Percentiles rank a stretch among this genome's conserved stretches.
Evolutionary conservation across 2,888 invertebrate species (phyloP).

Genomic region (Zaprionus obscuricornis): DNA sequence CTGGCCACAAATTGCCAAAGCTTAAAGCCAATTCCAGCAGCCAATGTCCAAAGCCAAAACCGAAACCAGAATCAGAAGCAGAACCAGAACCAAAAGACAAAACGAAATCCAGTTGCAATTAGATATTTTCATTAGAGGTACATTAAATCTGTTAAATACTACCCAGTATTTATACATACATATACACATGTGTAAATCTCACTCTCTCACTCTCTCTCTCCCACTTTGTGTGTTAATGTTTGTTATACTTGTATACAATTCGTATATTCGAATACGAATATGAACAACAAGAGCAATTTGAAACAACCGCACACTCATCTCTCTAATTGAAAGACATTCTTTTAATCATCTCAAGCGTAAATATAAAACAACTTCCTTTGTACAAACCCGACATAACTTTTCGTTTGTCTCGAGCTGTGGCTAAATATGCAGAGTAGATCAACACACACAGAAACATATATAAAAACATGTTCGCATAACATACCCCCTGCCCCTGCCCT

Average conservation of each 20-base stretch:
- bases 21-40: too few relatives aligned
- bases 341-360: slow-evolving; percentile 63
- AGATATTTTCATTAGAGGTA: slow-evolving; percentile 65
- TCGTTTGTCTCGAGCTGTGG: slow-evolving; percentile 53
- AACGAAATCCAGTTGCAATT: slow-evolving; percentile 71
- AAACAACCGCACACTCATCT: slow-evolving; percentile 46
- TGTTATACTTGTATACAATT: too few relatives aligned
- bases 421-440: slow-evolving; percentile 49
- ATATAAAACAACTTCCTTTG: slow-evolving; percentile 76
- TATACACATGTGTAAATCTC: too few relatives aligned
- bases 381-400: slow-evolving; percentile 58
- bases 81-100: slow-evolving; percentile 19
- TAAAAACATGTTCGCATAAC: slow-evolving; percentile 23
- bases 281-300: slow-evolving; percentile 32
- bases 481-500: not conserved
- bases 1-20: slow-evolving; percentile 52
- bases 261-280: too few relatives aligned
- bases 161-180: too few relatives aligned
- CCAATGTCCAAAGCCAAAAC: not conserved
- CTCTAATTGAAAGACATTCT: slow-evolving; percentile 75
- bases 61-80: slow-evolving; percentile 29
- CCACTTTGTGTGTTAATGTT: too few relatives aligned
- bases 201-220: too few relatives aligned
- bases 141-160: slow-evolving; percentile 48
- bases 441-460: slow-evolving; percentile 43